These are phyloP conservation scores for Cephus pulcher DNA, from an alignment of 2,888 invertebrate genomes.

Conservation along the genomic window DNA sequence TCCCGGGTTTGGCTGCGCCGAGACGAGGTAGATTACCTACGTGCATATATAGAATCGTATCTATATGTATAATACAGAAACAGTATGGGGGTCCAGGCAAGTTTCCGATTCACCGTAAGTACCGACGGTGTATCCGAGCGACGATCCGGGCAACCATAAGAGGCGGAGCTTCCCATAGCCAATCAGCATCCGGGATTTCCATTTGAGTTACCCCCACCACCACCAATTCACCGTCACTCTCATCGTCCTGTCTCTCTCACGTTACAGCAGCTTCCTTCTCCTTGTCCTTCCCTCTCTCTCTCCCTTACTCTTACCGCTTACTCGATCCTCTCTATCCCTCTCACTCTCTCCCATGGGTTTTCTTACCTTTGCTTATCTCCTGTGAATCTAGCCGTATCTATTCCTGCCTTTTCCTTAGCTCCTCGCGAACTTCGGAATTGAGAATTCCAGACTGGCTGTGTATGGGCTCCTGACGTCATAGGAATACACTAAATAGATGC, in stretches of 20 bases:
- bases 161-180: constrained; percentile 57
- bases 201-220: constrained; percentile 16
- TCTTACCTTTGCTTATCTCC: constrained; percentile 7
- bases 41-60: background rate
- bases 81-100: constrained; percentile 2
- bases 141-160: constrained; percentile 34
- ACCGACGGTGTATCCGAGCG: constrained; percentile 22
- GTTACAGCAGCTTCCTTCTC: constrained; percentile 17
- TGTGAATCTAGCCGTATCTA: background rate
- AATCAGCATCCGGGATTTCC: constrained; percentile 54
- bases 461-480: background rate
- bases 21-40: background rate
- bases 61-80: background rate
- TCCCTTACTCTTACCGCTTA: background rate
- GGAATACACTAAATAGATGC: background rate
- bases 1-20: background rate
- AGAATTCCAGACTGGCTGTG: background rate
- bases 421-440: background rate
- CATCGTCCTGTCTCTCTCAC: constrained; percentile 8
- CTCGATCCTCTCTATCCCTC: background rate
- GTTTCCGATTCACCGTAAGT: constrained; percentile 7
- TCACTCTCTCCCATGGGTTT: background rate
- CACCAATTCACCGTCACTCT: background rate
- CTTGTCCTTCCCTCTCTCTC: constrained; percentile 16
- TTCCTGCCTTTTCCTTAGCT: constrained; percentile 5